Percentiles rank a stretch among this genome's conserved stretches.
Conservation (phyloP, 2,797 vertebrate species). For the Rallus crepitans region DNA sequence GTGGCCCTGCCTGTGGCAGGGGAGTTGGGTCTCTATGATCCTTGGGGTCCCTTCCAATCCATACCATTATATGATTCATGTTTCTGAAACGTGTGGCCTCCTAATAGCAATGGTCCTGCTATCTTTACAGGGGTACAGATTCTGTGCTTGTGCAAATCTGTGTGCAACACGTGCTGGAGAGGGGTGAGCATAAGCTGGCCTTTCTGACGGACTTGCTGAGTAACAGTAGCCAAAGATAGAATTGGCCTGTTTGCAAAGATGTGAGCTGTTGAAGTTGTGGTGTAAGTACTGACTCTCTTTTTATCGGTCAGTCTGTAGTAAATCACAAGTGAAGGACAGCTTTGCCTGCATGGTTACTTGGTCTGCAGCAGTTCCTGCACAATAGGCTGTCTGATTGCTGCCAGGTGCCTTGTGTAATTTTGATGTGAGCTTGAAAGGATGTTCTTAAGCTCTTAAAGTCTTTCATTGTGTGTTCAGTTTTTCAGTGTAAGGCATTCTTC, state of each 20-base stretch:
- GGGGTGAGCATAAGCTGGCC: background rate
- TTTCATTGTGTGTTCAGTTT: background rate
- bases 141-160: fast-evolving
- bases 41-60: too few relatives aligned
- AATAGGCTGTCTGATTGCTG: background rate
- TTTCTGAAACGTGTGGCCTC: background rate
- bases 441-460: background rate
- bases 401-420: background rate
- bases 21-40: too few relatives aligned
- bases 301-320: background rate
- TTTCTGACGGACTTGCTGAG: background rate
- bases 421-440: background rate
- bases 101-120: background rate
- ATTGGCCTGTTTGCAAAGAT: background rate
- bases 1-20: too few relatives aligned
- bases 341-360: background rate
- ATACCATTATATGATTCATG: too few relatives aligned
- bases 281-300: background rate
- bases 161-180: fast-evolving
- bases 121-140: background rate
- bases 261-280: background rate
- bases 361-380: background rate
- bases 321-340: background rate
- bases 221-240: background rate
- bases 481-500: background rate